Base-by-base conservation (phyloP, 2,797 vertebrate species). In the Protonibea diacanthus region DNA sequence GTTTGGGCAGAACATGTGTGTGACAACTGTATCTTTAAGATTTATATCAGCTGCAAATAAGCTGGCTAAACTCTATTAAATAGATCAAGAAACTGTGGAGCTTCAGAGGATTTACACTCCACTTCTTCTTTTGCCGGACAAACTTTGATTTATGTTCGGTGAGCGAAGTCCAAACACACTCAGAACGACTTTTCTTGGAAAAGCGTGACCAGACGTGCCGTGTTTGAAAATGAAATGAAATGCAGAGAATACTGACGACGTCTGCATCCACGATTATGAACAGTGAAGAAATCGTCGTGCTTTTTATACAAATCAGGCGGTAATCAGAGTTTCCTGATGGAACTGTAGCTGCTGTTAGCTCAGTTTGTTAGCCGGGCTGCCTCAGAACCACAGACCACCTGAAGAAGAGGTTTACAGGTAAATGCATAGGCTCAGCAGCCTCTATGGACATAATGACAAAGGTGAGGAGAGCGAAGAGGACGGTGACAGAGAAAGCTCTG, bases 11-110 rank as follows among this genome's bases (percentile, higher is more conserved):
- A 67, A 57, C 58, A 44, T 33, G 69, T 57, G 64, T 42, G 20
- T 29, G 20, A 53, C 66, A 65, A 47, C 29, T 38, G 53, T 13
- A 64, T 17, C 7, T 44, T 53, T 49, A 18, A 75, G 69, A 73
- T 80, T 70, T 53, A 66, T 66, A 51, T 56, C 59, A 14, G 38
- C 49, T 61, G n/a, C 33, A 53, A 48, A 71, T 51, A 55, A 68
- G 40, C 49, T 23, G 67, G 53, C 55, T 56, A 6, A 74, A 72
- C 47, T 45, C 2, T 33, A 47, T 33, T 6, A 51, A 13, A 59
- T 60, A 55, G 49, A 73, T 53, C 6, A 27, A 42, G 8, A 52
- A 20, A 42, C 45, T 14, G 58, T 0, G 27, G 53, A 65, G n/a
- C n/a, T 33, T n/a, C 33, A 5, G 58, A 40, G 40, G 62, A 57